These are phyloP conservation scores for Drosophila nr. fundita DNA, from an alignment of 2,888 invertebrate genomes.

Conservation along the genomic window DNA sequence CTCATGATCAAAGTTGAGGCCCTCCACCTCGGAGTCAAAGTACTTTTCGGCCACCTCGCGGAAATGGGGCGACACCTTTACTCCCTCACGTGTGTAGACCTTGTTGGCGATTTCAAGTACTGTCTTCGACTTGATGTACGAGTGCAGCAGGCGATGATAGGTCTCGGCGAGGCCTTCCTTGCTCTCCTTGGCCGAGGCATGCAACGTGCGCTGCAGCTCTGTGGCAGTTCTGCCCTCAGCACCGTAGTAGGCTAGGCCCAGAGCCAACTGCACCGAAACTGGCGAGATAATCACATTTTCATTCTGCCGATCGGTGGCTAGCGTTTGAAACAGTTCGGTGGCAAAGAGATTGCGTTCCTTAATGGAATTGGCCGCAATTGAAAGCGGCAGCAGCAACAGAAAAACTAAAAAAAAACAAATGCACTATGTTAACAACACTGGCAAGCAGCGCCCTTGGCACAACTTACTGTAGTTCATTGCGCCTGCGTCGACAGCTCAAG, in stretches of 20 bases:
- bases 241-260: slow-evolving; percentile 80
- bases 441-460: background rate
- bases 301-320: slow-evolving; percentile 76
- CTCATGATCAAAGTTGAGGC: slow-evolving; percentile 88
- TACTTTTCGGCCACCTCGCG: slow-evolving; percentile 87
- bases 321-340: slow-evolving; percentile 80
- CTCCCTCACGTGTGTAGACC: slow-evolving; percentile 88
- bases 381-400: slow-evolving; percentile 34
- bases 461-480: slow-evolving; percentile 68
- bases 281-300: slow-evolving; percentile 82
- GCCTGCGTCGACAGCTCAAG: slow-evolving; percentile 68
- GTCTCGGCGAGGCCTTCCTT: slow-evolving; percentile 79
- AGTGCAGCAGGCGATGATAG: slow-evolving; percentile 77
- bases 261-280: slow-evolving; percentile 77
- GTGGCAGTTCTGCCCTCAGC: slow-evolving; percentile 76
- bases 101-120: slow-evolving; percentile 90
- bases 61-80: slow-evolving; percentile 86
- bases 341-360: slow-evolving; percentile 81
- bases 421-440: background rate
- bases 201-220: slow-evolving; percentile 76
- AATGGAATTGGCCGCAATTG: slow-evolving; percentile 65
- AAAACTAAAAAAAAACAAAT: slow-evolving; percentile 17
- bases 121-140: slow-evolving; percentile 81
- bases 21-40: slow-evolving; percentile 89
- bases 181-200: slow-evolving; percentile 79